Base-by-base conservation (phyloP, 1,140 invertebrate genomes). In the Panagrolaimus sp. region DNA sequence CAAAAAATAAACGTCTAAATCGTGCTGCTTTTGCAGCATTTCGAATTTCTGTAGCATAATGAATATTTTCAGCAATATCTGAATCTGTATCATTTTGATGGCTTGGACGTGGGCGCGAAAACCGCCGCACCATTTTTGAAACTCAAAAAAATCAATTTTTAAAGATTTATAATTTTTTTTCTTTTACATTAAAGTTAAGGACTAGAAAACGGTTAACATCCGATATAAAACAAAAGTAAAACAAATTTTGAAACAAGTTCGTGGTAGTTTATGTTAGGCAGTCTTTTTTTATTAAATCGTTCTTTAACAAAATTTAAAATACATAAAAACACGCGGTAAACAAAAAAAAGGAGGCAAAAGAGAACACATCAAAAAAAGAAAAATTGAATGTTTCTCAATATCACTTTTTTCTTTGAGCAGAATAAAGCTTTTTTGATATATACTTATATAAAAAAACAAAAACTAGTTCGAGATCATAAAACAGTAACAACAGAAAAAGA, bases 251-350 rank as follows among this genome's bases (percentile, higher is more conserved):
- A 47, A n/a, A 47, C 46, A 47, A 47, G 46, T 47, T n/a, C 46
- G 16, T 2, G 16, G 4, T 47, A 14, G 16, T 47, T 47, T 47
- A 47, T 47, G 16, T 2, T 47, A n/a, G 13, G 46, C 16, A n/a
- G 16, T 47, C n/a, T n/a, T 47, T 4, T 47, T 20, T 47, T 20
- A n/a, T 47, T 47, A 47, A 47, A 47, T 47, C 13, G 27, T 25
- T 57, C 51, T 57, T 57, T 57, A 57, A 47, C 46, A 47, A 47
- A 47, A 38, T 4, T 38, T 20, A 27, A 20, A 13, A 20, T 11
- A 57, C 20, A 20, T 13, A 57, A 20, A 57, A 57, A 57, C 51
- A 57, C 51, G 51, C 51, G 51, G 51, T 57, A 57, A 57, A 27
- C 51, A 57, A 27, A 57, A 57, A 57, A 20, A 20, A 57, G 20